These are phyloP conservation scores for Tenebrosternarchus preto DNA, from an alignment of 2,113 vertebrate species.

Conservation along the genomic window DNA sequence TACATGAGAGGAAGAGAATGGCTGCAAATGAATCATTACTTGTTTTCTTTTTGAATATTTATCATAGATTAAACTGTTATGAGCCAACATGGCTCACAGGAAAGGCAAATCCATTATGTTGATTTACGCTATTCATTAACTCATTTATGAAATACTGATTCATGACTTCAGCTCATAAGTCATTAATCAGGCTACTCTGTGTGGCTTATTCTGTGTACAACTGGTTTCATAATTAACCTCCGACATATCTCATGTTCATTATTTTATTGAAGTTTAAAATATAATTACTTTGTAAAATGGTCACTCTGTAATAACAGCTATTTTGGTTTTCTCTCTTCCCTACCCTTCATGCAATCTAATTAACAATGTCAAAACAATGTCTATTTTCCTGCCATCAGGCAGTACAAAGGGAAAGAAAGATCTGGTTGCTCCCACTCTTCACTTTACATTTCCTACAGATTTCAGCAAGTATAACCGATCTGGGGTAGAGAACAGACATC, in stretches of 20 bases:
- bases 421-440: neutral
- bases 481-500: too few relatives aligned
- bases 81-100: neutral
- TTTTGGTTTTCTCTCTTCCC: neutral
- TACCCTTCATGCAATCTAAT: slow-evolving; percentile 15
- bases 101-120: neutral
- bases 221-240: slow-evolving; percentile 14
- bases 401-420: neutral
- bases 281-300: slow-evolving; percentile 17
- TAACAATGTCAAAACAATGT: neutral
- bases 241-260: neutral
- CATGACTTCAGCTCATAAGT: too few relatives aligned
- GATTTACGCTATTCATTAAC: slow-evolving; percentile 32
- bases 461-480: too few relatives aligned
- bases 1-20: neutral
- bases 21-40: slow-evolving; percentile 11
- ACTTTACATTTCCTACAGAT: neutral
- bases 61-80: slow-evolving; percentile 8
- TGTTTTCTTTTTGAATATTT: slow-evolving; percentile 25
- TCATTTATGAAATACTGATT: slow-evolving; percentile 24
- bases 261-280: slow-evolving; percentile 5
- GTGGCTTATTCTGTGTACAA: slow-evolving; percentile 1
- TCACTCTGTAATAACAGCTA: neutral
- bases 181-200: neutral
- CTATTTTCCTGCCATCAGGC: neutral